phyloP scores from a whole-genome alignment of 2,113 vertebrate species.

The Crotalus helleri region DNA sequence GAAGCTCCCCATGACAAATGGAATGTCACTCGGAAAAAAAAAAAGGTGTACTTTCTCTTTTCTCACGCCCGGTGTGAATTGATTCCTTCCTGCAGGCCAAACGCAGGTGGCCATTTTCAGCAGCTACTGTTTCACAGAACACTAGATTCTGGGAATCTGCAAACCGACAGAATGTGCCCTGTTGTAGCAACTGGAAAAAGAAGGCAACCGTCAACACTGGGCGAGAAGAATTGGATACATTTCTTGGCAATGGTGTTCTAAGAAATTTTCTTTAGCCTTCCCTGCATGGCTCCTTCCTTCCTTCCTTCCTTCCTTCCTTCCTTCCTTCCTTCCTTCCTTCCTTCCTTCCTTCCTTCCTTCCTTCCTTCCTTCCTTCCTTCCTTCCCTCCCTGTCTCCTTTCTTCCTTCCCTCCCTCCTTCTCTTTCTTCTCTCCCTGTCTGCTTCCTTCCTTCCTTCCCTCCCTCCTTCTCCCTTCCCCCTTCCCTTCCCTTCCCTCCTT shows the following conservation, averaged over 20 bases:
- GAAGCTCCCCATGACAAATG: neutral
- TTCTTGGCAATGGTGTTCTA: neutral
- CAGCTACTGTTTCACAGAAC: neutral
- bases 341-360: neutral
- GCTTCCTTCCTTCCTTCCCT: too few species aligned
- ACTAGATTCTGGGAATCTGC: neutral
- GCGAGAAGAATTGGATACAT: neutral
- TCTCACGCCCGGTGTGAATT: neutral
- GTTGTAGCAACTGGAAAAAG: neutral
- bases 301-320: neutral
- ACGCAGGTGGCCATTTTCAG: constrained; percentile 19
- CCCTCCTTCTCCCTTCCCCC: too few species aligned
- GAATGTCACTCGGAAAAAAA: neutral
- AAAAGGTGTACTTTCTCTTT: neutral
- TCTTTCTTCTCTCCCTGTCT: too few species aligned
- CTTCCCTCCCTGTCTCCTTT: too few species aligned
- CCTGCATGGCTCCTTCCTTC: neutral
- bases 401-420: neutral
- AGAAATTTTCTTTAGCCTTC: neutral
- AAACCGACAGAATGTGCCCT: neutral
- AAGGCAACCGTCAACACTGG: neutral
- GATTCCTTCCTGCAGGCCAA: constrained; percentile 16
- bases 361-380: neutral
- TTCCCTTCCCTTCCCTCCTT: neutral
- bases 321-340: neutral